Base-by-base conservation (phyloP, 2,888 invertebrate genomes). In the Malachius bipustulatus region DNA sequence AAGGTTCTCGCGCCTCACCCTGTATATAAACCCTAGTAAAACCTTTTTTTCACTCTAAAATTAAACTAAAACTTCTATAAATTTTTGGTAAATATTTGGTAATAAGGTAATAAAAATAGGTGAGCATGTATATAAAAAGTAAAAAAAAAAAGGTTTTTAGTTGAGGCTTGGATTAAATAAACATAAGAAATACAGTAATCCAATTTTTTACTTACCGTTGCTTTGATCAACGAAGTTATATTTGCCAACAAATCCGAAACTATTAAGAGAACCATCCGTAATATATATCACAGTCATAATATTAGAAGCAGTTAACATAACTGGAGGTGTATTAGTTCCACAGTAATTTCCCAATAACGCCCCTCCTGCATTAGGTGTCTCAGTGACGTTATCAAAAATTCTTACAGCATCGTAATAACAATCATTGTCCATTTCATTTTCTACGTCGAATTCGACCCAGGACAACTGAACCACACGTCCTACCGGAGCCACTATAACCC, bases 401-500 rank as follows among this genome's bases (percentile, higher is more conserved):
- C 74, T 69, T 1, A 93, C 68, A 50, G 72, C 80, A 59, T 91
- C 90, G 49, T 65, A 71, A 1, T 26, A 35, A 45, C 82, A 81
- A 38, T 65, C 63, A 1, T 36, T 30, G n/a, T n/a, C n/a, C n/a
- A n/a, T n/a, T 13, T 63, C 60, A 1, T 53, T 40, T 56, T 87
- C 82, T 34, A 89, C 43, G 14, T 67, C 63, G 53, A 91, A 88
- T 28, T 73, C 65, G 19, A 74, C 59, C 79, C 87, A 91, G 0
- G 71, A 74, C 2, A 93, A 55, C 52, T 82, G 72, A 29, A 93
- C 70, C 15, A 74, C 67, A 54, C 71, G 67, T 28, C 75, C 75
- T 30, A 64, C 63, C 0, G 81, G 77, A 1, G 83, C 84, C 43
- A 74, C 63, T 33, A 93, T 71, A 9, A 80, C 62, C 90, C 91